Evolutionary conservation across 2,113 vertebrate genomes (phyloP).

Genomic region (Pyxicephalus adspersus): DNA sequence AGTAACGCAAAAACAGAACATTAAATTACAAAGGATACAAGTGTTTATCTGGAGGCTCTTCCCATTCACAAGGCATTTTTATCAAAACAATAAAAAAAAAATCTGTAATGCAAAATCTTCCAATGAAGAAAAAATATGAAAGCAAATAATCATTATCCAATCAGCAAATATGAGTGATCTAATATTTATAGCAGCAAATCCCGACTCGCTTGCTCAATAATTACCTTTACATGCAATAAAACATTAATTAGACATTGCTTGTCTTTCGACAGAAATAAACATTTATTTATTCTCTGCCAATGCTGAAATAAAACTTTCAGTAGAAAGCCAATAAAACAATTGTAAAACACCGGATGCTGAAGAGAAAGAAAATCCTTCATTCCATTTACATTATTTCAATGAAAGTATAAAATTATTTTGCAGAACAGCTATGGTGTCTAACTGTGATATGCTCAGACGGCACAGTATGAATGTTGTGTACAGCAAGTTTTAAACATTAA

Average conservation of each 20-base stretch:
- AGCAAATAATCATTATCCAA: background rate
- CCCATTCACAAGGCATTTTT: too few species aligned
- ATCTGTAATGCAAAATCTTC: too few species aligned
- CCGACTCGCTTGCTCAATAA: background rate
- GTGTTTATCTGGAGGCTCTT: background rate
- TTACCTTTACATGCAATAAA: constrained; percentile 32
- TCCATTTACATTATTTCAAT: background rate
- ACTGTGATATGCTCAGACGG: too few species aligned
- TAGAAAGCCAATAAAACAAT: constrained; percentile 39
- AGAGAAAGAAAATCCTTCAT: too few species aligned
- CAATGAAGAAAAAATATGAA: background rate
- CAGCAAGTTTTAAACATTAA: too few species aligned
- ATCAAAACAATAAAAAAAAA: too few species aligned
- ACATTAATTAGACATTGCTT: constrained; percentile 27
- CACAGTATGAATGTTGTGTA: too few species aligned
- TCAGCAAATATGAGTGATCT: constrained; percentile 15
- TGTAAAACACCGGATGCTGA: constrained; percentile 15
- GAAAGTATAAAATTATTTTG: background rate
- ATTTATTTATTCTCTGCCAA: constrained; percentile 33
- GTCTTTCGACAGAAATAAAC: constrained; percentile 34
- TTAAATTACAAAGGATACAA: background rate
- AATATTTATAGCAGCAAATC: constrained; percentile 16
- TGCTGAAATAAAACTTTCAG: background rate
- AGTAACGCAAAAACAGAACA: background rate
- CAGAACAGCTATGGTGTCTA: too few species aligned